Evolutionary conservation across 2,797 vertebrate species (phyloP), one percentile per base, ranked within the genome.

Genomic region (Pempheris klunzingeri): DNA sequence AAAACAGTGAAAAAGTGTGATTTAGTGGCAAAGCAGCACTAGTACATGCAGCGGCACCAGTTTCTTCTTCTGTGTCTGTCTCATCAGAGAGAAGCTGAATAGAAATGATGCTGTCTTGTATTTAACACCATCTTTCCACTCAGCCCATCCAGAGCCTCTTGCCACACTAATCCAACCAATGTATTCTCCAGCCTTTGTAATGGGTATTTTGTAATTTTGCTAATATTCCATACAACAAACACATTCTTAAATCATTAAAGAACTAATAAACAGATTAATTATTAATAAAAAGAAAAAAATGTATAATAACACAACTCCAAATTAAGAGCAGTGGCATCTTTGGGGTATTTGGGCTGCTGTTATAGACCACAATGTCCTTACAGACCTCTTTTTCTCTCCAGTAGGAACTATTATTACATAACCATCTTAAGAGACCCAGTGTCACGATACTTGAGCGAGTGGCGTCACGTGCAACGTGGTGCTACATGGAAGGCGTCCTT

Each of bases 401-500:
- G 74, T 28, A 97, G 97, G 92, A 98, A 99, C 86, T 99, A 97
- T 91, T 97, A 99, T 92, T 99, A 99, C 54, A 99, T 99, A 82
- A 99, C 98, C 55, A 99, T 99, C 86, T 92, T 99, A 84, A 95
- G 98, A 80, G 97, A 99, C 88, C 98, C 98, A 0, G 97, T 99
- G 22, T 99, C 97, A 22, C 96, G 98, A 1, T 99, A 97, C 92
- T 89, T 99, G 86, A 99, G 98, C 0, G 98, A 99, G 82, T 99
- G 98, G 98, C 95, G 98, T 44, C 98, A 99, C 0, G 98, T 99
- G 55, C 98, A 99, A 79, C 96, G 98, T 2, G 98, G 98, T 1
- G 98, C 98, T 0, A 99, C 98, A 0, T 99, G 98, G 98, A 99
- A 98, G 72, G 97, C 98, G 0, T 99, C 98, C 1, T 90, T 98